Percentiles rank a stretch among this genome's conserved stretches.
phyloP scores from a whole-genome alignment of 2,888 invertebrate genomes.

The Macrophya alboannulata region DNA sequence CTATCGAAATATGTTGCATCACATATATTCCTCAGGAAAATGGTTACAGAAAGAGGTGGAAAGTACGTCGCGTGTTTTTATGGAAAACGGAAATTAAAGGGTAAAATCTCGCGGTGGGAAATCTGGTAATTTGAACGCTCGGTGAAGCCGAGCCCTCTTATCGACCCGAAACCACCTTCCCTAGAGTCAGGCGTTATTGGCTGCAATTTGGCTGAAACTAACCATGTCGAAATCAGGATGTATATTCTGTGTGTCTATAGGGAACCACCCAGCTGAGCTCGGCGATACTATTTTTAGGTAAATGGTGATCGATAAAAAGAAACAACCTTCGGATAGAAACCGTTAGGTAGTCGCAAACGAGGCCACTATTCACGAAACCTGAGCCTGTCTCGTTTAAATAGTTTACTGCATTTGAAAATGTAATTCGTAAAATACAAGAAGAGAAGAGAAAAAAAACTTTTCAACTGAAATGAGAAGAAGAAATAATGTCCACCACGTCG shows the following conservation, averaged over 20 bases:
- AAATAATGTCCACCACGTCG: background rate
- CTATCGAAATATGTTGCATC: background rate
- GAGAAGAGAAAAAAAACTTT: background rate
- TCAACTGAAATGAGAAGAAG: background rate
- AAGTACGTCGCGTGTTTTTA: background rate
- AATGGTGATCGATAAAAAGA: conserved; percentile 21
- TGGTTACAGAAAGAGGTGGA: background rate
- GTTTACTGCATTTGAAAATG: background rate
- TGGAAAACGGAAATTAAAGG: conserved; percentile 20
- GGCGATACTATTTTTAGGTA: conserved; percentile 33
- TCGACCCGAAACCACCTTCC: conserved; percentile 49
- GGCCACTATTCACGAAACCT: background rate
- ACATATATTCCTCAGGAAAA: background rate
- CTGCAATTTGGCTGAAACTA: background rate
- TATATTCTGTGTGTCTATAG: background rate
- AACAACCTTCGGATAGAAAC: background rate
- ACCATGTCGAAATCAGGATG: conserved; percentile 9
- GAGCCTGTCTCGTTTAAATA: background rate
- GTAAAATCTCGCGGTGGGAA: conserved; percentile 30
- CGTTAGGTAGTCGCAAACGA: background rate
- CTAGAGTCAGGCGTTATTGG: conserved; percentile 12
- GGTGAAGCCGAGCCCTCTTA: conserved; percentile 53
- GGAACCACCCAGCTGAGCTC: background rate
- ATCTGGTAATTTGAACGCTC: conserved; percentile 55
- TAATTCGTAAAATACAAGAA: background rate